A percentile compares a stretch with the other conserved stretches of the same genome.
phyloP scores from a whole-genome alignment of 2,888 invertebrate genomes.

The Lottia gigantea region DNA sequence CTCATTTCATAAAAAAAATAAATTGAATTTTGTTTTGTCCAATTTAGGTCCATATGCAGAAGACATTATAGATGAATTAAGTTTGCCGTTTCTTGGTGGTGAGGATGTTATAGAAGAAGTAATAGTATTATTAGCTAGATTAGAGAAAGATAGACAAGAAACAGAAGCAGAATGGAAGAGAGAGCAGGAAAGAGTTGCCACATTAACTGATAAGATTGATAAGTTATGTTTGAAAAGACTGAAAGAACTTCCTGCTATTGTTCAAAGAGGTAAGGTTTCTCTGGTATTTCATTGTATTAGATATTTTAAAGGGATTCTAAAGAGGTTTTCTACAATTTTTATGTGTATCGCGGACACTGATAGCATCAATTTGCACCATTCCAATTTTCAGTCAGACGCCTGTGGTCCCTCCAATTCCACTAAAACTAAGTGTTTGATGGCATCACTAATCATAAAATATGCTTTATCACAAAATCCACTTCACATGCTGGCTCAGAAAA shows the following conservation, averaged over 20 bases:
- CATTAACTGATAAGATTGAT: conserved; percentile 57
- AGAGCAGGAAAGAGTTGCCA: conserved; percentile 49
- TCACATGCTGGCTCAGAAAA: too few species aligned
- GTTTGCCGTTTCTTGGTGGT: conserved; percentile 61
- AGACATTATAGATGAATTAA: conserved; percentile 27
- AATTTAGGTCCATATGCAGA: conserved; percentile 14
- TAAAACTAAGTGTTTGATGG: too few species aligned
- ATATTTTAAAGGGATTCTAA: too few species aligned
- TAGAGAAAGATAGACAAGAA: conserved; percentile 62
- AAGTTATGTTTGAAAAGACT: conserved; percentile 49
- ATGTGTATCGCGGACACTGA: too few species aligned
- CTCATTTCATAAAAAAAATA: too few species aligned
- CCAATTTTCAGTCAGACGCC: too few species aligned
- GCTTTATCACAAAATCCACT: too few species aligned
- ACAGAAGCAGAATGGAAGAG: conserved; percentile 42
- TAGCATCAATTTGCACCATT: too few species aligned
- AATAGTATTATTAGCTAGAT: conserved; percentile 58
- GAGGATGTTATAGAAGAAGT: conserved; percentile 66
- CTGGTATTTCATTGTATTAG: neutral
- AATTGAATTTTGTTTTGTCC: neutral
- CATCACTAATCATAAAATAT: too few species aligned
- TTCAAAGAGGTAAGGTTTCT: conserved; percentile 60
- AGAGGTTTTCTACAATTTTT: too few species aligned
- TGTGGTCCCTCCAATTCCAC: too few species aligned
- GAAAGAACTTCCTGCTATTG: conserved; percentile 58